Base-by-base conservation (phyloP, 1,140 invertebrate genomes). In the Euura lappo region DNA sequence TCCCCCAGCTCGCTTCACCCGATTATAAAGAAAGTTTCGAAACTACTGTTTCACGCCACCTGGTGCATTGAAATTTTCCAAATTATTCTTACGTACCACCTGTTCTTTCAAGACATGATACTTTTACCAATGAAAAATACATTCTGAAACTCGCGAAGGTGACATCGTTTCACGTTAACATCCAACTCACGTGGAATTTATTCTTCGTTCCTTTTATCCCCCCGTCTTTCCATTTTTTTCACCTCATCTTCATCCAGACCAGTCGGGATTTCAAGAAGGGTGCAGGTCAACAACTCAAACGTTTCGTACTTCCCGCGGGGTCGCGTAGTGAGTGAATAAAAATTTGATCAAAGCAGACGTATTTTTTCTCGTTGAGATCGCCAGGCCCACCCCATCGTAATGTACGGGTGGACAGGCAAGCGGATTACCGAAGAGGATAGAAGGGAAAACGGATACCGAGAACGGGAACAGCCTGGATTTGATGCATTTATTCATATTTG, bases 401-500 rank as follows among this genome's bases (percentile, higher is more conserved):
- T 6, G 4, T 8, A 60, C 51, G 13, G 51, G 13, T 6, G 6
- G 51, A 4, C 51, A n/a, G 6, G 51, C 51, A 60, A n/a, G 13
- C 51, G 51, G 51, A 60, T 60, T n/a, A 6, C 51, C 13, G 51
- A 60, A n/a, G 51, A 60, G 51, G 51, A n/a, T 60, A n/a, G 51
- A 60, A 11, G 51, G 51, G 13, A 60, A 60, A 60, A 60, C 13
- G 51, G 51, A 60, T 60, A 8, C 10, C 3, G 51, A 60, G 51
- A 60, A 60, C 51, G 6, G 3, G 51, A 60, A 60, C 3, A 60
- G 51, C 28, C 13, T 60, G 51, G 51, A 60, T 60, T 60, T 60
- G 51, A 60, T 60, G 51, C 51, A 60, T 60, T 60, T 60, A 60
- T 60, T 60, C 51, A 60, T 8, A 6, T n/a, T 60, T 60, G 51